Conservation (phyloP, 2,113 vertebrate species). For the Pseudolaguvia tuberculata region DNA sequence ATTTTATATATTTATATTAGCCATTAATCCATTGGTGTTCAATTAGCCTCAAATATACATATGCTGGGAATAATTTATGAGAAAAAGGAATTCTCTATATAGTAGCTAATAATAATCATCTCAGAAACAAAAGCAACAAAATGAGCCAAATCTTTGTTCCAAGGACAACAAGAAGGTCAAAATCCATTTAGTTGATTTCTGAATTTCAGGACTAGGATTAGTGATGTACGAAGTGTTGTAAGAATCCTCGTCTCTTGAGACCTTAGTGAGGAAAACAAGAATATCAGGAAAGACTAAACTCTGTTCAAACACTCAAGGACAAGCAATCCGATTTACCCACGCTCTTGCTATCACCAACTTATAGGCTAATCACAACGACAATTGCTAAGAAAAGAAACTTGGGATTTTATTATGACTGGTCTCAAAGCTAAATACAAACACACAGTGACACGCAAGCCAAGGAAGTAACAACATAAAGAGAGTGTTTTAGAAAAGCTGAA, state of each 20-base stretch:
- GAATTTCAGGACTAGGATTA: too few relatives aligned
- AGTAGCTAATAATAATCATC: too few relatives aligned
- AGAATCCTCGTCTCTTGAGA: slow-evolving; percentile 18
- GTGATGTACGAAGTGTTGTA: background rate
- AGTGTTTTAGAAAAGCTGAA: slow-evolving; percentile 39
- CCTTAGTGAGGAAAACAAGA: background rate
- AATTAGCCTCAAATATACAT: too few relatives aligned
- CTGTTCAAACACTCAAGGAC: slow-evolving; percentile 56
- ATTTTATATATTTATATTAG: too few relatives aligned
- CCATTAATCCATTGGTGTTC: too few relatives aligned
- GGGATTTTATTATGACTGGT: slow-evolving; percentile 54
- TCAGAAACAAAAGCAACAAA: too few relatives aligned
- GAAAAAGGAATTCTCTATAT: too few relatives aligned
- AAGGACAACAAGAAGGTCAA: too few relatives aligned
- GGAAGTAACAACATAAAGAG: slow-evolving; percentile 32
- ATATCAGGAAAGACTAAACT: slow-evolving; percentile 35
- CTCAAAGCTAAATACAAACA: slow-evolving; percentile 60
- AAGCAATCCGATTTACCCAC: slow-evolving; percentile 20
- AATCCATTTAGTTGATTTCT: too few relatives aligned
- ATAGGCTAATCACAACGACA: slow-evolving; percentile 34
- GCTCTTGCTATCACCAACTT: slow-evolving; percentile 23
- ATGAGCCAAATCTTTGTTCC: too few relatives aligned
- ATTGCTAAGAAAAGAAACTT: slow-evolving; percentile 61
- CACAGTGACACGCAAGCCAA: slow-evolving; percentile 43
- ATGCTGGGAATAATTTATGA: too few relatives aligned